Conservation (phyloP, 1,140 invertebrate species). For the Cherax quadricarinatus region DNA sequence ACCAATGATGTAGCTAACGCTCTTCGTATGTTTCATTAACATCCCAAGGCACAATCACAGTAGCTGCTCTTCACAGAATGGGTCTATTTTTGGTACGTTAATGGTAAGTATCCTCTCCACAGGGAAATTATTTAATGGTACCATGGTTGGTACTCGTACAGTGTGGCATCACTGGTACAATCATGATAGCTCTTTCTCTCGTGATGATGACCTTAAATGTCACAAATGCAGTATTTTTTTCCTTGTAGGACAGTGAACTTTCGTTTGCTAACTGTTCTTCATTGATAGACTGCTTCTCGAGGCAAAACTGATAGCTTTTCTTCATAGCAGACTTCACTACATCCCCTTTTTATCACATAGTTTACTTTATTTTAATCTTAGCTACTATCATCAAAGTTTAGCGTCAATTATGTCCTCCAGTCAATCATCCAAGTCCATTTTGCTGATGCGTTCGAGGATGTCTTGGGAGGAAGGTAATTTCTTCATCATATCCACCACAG, state of each 20-base stretch:
- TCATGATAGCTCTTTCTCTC: neutral
- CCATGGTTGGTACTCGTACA: neutral
- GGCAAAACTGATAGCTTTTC: neutral
- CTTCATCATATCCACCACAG: conserved; percentile 68
- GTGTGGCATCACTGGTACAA: neutral
- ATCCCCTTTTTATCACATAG: neutral
- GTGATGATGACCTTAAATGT: neutral
- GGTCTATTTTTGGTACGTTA: too few species aligned
- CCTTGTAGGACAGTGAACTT: neutral
- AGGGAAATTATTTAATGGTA: neutral
- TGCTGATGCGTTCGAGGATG: conserved; percentile 72
- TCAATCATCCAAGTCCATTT: conserved; percentile 71
- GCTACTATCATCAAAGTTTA: conserved; percentile 17
- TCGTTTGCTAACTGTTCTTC: neutral
- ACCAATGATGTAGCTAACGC: neutral
- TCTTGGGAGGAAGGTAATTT: conserved; percentile 71
- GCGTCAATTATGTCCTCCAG: conserved; percentile 50
- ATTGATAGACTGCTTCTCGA: neutral
- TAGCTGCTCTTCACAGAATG: neutral
- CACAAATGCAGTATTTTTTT: neutral
- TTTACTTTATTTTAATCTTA: too few species aligned
- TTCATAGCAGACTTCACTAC: neutral
- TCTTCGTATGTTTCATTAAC: neutral
- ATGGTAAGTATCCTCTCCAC: neutral
- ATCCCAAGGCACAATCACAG: neutral